phyloP scores from a whole-genome alignment of 2,797 vertebrate species.

The Botia kubotai region DNA sequence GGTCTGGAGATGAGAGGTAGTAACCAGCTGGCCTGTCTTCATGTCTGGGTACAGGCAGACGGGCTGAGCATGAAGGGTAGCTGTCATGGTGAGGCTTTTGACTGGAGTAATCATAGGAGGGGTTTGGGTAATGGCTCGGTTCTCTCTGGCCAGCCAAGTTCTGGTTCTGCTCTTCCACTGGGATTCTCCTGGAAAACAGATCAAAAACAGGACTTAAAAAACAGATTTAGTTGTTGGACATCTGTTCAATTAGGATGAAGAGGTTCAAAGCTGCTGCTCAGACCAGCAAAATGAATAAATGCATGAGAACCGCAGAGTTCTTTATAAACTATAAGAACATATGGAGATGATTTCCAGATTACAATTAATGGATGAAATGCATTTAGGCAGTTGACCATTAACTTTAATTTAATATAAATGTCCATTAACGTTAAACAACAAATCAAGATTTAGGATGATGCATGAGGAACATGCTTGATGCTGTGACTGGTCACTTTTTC shows the following conservation, averaged over 20 bases:
- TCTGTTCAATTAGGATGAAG: constrained; percentile 9
- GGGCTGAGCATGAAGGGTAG: background rate
- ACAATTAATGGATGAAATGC: background rate
- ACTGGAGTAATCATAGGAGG: constrained; percentile 13
- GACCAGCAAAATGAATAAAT: constrained; percentile 2
- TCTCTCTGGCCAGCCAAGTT: constrained; percentile 36
- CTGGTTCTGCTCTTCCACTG: constrained; percentile 40
- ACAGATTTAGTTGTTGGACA: no score
- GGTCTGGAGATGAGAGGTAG: constrained; percentile 65
- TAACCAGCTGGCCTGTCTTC: constrained; percentile 70
- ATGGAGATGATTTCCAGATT: constrained; percentile 17
- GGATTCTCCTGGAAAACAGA: constrained; percentile 44
- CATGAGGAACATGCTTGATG: background rate
- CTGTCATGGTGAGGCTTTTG: constrained; percentile 17
- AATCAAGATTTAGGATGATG: background rate
- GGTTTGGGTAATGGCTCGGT: background rate
- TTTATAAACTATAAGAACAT: constrained; percentile 3
- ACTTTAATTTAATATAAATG: no score
- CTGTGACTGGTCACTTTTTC: background rate
- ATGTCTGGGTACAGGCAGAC: constrained; percentile 55
- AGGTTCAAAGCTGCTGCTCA: background rate
- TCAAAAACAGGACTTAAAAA: background rate
- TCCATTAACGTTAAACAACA: background rate
- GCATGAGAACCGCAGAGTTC: background rate
- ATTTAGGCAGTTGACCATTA: background rate